Evolutionary conservation across 2,113 vertebrate genomes (phyloP), one percentile per base, ranked within the genome.

Genomic region (Bombycilla garrulus): DNA sequence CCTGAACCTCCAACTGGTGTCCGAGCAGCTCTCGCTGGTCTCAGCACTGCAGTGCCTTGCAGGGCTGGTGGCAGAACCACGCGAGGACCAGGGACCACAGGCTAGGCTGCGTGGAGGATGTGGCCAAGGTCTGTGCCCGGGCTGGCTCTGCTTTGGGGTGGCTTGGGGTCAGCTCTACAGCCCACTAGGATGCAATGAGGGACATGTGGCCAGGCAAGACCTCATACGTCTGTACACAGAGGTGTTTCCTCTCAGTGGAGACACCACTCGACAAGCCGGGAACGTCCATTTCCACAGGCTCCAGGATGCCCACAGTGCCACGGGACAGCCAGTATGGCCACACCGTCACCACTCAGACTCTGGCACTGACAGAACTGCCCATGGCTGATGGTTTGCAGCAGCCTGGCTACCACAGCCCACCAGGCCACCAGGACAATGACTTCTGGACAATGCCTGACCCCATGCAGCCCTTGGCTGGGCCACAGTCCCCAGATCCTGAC

Each of bases 201-300:
- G 10, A 50, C 38, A 10, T 2, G 17, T 8, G 2, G 62, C 61
- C 50, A 26, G 66, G 77, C 24, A 10, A 48, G 57, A 50, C 33
- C 40, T 60, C 26, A 0, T 8, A 4, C 2, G 16, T 40, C 42
- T 19, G 82, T 15, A 24, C 61, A 19, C 1, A 5, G n/a, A 47
- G 81, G 1, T 16, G 57, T 22, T 36, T 61, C 19, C 40, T 28
- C 36, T 33, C 7, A 2, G 36, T 12, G 44, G 26, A 53, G 44
- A 58, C 0, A 0, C 13, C 0, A 0, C 11, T 10, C 15, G 54
- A 42, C 3, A 6, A 88, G 22, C 4, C 11, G 3, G 35, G 26
- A 45, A 44, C 8, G 26, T 12, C 24, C 4, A 1, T 47, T 62
- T 47, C 24, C 56, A 47, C 13, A 35, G 54, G 45, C 53, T 67